Percentiles rank a stretch among this genome's conserved stretches.
Conservation (phyloP, 2,888 invertebrate species). For the Isotomurus palustris region DNA sequence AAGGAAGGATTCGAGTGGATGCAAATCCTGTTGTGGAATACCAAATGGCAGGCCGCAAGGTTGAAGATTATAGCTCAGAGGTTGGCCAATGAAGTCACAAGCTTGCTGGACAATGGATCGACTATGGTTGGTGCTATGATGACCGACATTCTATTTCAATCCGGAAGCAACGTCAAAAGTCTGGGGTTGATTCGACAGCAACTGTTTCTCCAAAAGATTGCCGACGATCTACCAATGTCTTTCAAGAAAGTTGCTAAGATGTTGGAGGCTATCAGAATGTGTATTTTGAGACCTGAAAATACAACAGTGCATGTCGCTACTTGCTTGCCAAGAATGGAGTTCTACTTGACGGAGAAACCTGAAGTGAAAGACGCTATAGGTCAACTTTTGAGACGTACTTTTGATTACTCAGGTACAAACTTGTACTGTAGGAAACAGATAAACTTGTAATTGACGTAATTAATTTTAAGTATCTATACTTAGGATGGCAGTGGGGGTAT, state of each 20-base stretch:
- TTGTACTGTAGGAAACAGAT: neutral
- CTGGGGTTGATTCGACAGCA: slow-evolving; percentile 70
- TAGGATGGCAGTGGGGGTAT: slow-evolving; percentile 17
- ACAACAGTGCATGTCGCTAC: slow-evolving; percentile 65
- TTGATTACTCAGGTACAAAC: slow-evolving; percentile 4
- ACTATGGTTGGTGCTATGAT: slow-evolving; percentile 62
- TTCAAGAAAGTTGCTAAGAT: slow-evolving; percentile 49
- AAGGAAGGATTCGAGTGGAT: slow-evolving; percentile 69
- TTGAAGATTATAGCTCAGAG: slow-evolving; percentile 71
- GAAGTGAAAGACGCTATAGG: slow-evolving; percentile 18
- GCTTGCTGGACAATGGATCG: slow-evolving; percentile 66
- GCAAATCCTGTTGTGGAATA: slow-evolving; percentile 66
- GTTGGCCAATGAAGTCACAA: slow-evolving; percentile 71
- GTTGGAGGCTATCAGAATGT: slow-evolving; percentile 58
- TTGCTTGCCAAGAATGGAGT: slow-evolving; percentile 55
- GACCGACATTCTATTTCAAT: slow-evolving; percentile 58
- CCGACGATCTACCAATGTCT: slow-evolving; percentile 14
- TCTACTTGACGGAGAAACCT: slow-evolving; percentile 25
- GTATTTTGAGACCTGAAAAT: slow-evolving; percentile 55
- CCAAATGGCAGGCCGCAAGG: slow-evolving; percentile 68
- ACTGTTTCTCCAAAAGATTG: slow-evolving; percentile 58
- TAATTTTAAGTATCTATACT: slow-evolving; percentile 7
- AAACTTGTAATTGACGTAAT: neutral
- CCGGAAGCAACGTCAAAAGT: slow-evolving; percentile 67
- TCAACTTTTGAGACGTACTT: slow-evolving; percentile 11